phyloP scores from a whole-genome alignment of 2,797 vertebrate genomes.

The Coendou prehensilis region DNA sequence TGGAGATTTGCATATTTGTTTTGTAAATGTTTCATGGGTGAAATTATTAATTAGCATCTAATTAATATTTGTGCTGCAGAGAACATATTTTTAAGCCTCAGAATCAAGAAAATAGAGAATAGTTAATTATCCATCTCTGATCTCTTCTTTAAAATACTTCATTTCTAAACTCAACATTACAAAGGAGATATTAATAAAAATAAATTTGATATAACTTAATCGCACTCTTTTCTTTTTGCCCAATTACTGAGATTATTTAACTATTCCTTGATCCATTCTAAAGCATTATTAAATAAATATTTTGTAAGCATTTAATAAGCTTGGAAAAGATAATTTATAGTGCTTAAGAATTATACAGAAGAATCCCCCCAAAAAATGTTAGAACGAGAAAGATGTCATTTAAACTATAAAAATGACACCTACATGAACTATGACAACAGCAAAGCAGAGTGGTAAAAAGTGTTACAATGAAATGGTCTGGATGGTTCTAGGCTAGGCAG shows the following conservation, averaged over 20 bases:
- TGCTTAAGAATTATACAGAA: conserved; percentile 52
- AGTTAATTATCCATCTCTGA: conserved; percentile 75
- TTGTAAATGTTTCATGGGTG: conserved; percentile 81
- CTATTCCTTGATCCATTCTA: conserved; percentile 59
- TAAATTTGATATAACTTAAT: conserved; percentile 79
- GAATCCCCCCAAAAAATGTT: background rate
- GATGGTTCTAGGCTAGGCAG: background rate
- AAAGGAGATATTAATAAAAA: conserved; percentile 80
- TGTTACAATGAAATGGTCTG: background rate
- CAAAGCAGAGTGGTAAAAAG: background rate
- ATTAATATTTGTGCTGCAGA: conserved; percentile 83
- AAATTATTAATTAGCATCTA: conserved; percentile 86
- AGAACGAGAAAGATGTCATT: conserved; percentile 17
- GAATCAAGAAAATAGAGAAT: conserved; percentile 83
- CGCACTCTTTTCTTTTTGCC: conserved; percentile 70
- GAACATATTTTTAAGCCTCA: conserved; percentile 80
- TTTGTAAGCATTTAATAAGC: conserved; percentile 76
- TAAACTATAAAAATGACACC: background rate
- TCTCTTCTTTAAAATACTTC: conserved; percentile 72
- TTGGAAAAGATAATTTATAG: conserved; percentile 67
- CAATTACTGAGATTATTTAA: conserved; percentile 77
- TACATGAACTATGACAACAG: background rate
- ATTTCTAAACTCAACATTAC: conserved; percentile 73
- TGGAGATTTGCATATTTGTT: conserved; percentile 82
- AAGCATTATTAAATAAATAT: conserved; percentile 76